phyloP scores from a whole-genome alignment of 2,113 vertebrate genomes.

The Vanacampus margaritifer region DNA sequence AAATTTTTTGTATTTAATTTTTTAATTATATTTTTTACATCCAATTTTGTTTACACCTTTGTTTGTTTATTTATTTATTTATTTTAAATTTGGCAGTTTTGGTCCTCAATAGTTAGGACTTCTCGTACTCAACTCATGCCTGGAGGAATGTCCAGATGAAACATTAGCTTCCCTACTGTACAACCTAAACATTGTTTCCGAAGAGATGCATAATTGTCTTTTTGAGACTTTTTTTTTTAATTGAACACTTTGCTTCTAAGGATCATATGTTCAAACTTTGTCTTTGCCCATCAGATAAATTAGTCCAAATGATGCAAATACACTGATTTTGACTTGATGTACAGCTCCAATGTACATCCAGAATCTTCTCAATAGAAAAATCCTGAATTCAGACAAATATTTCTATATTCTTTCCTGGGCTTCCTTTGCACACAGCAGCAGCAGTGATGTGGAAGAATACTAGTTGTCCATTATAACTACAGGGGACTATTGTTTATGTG shows the following conservation, averaged over 20 bases:
- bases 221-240: not conserved
- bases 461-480: slow-evolving; percentile 42
- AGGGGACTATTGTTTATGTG: slow-evolving; percentile 31
- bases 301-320: not conserved
- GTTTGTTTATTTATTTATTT: no score
- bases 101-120: no score
- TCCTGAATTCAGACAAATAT: not conserved
- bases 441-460: slow-evolving; percentile 16
- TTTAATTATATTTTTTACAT: no score
- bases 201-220: slow-evolving; percentile 1
- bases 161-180: not conserved
- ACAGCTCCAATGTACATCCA: not conserved
- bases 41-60: no score
- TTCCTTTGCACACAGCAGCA: slow-evolving; percentile 16
- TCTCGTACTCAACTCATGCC: not conserved
- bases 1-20: no score
- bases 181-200: not conserved
- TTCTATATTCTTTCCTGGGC: not conserved
- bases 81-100: no score
- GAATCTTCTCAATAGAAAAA: not conserved
- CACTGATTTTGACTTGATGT: not conserved
- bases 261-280: not conserved
- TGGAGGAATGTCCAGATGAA: not conserved
- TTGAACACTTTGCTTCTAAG: not conserved
- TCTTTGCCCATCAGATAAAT: not conserved